Conservation (phyloP, 2,797 vertebrate genomes). For the Epinephelus awoara region DNA sequence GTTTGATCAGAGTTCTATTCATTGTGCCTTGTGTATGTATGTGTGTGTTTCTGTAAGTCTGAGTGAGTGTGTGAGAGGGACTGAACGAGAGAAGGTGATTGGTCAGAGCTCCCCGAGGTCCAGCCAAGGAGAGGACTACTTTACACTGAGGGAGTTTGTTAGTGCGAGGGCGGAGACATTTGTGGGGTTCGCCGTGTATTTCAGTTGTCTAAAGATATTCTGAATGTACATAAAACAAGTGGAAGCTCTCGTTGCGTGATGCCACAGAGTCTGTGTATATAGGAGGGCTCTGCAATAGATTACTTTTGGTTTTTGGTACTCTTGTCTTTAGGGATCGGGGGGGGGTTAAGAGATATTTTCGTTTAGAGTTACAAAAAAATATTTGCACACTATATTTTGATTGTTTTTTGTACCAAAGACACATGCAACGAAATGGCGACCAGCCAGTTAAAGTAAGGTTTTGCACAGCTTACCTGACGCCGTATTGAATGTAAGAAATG, state of each 20-base stretch:
- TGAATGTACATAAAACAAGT: slow-evolving; percentile 98
- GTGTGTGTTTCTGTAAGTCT: slow-evolving; percentile 66
- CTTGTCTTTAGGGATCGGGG: slow-evolving; percentile 74
- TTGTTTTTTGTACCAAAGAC: slow-evolving; percentile 99
- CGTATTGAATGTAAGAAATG: slow-evolving; percentile 99
- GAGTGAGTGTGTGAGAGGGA: slow-evolving; percentile 79
- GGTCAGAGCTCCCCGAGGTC: slow-evolving; percentile 82
- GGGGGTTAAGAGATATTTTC: slow-evolving; percentile 84
- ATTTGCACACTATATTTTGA: slow-evolving; percentile 99
- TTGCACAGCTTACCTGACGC: slow-evolving; percentile 99
- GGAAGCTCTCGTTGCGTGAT: slow-evolving; percentile 96
- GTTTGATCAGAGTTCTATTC: slow-evolving; percentile 96
- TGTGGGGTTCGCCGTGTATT: slow-evolving; percentile 91
- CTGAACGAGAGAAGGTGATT: slow-evolving; percentile 77
- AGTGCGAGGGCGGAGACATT: slow-evolving; percentile 85
- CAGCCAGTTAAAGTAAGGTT: slow-evolving; percentile 99
- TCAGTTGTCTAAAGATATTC: slow-evolving; percentile 89
- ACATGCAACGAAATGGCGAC: slow-evolving; percentile 99
- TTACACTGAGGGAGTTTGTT: slow-evolving; percentile 86
- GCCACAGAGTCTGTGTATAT: slow-evolving; percentile 99
- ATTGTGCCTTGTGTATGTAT: slow-evolving; percentile 99
- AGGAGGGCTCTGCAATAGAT: slow-evolving; percentile 97
- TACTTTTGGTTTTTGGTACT: slow-evolving; percentile 87
- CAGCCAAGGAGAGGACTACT: slow-evolving; percentile 88
- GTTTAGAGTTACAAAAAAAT: slow-evolving; percentile 92